Conservation (phyloP, 1,140 invertebrate genomes). For the Magallana angulata region DNA sequence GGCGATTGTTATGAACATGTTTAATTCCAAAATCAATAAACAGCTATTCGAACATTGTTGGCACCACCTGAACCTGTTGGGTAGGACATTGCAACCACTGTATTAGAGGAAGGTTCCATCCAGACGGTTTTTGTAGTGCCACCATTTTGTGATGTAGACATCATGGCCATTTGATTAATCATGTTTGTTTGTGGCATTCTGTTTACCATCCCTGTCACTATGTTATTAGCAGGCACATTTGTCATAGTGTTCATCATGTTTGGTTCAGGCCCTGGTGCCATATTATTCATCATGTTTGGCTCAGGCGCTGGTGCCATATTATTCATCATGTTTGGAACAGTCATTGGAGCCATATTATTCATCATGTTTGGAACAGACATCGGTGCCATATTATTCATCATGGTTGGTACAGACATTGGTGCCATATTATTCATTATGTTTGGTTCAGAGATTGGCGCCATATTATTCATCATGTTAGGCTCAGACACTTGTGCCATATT, state of each 20-base stretch:
- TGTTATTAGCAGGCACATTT: no score
- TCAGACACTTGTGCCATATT: neutral
- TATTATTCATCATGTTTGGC: neutral
- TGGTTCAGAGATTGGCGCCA: neutral
- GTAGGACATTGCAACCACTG: constrained; percentile 9
- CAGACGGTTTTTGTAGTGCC: neutral
- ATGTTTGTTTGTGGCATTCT: no score
- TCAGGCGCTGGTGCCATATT: neutral
- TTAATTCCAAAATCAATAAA: neutral
- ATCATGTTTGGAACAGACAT: neutral
- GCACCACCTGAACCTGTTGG: neutral
- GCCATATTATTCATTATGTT: neutral
- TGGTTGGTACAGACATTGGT: neutral
- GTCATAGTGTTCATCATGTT: neutral
- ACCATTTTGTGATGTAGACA: neutral
- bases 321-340: neutral
- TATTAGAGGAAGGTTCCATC: neutral
- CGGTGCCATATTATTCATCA: neutral
- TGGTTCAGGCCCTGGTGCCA: neutral
- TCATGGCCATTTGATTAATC: neutral
- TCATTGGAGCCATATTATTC: neutral
- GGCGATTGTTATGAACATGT: neutral
- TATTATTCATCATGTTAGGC: neutral
- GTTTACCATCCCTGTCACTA: no score
- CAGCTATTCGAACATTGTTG: neutral